A percentile compares a stretch with the other conserved stretches of the same genome.
phyloP scores from a whole-genome alignment of 2,113 vertebrate species.

The Chlamydotis undulata region DNA sequence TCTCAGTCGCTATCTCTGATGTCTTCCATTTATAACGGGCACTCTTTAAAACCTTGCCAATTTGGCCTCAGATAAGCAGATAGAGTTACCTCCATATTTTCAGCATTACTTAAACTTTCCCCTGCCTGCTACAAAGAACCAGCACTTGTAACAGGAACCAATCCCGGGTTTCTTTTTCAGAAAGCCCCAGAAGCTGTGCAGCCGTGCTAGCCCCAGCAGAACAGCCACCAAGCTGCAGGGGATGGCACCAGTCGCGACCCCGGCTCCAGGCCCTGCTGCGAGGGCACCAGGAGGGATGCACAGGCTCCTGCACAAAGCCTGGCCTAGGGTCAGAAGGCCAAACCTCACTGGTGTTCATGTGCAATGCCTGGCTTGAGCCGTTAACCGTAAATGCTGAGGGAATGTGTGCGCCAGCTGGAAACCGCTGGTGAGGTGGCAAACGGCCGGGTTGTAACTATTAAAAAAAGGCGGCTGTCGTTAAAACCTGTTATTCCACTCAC shows the following conservation, averaged over 20 bases:
- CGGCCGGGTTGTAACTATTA: neutral
- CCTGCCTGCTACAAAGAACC: neutral
- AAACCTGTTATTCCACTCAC: neutral
- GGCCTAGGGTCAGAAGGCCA: neutral
- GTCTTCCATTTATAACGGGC: neutral
- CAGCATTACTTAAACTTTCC: neutral
- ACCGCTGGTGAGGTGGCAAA: neutral
- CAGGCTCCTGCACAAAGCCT: neutral
- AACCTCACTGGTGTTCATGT: neutral
- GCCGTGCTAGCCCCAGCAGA: rapidly evolving
- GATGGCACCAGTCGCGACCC: neutral
- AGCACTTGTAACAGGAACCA: neutral
- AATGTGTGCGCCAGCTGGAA: neutral
- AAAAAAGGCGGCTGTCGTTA: neutral
- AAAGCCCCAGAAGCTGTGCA: neutral
- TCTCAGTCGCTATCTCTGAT: neutral
- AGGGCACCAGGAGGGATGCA: neutral
- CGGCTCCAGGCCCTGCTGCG: neutral
- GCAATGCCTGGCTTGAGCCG: neutral
- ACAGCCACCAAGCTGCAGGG: rapidly evolving
- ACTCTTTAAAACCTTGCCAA: neutral
- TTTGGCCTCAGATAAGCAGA: neutral
- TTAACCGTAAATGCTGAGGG: neutral
- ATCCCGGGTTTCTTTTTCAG: neutral
- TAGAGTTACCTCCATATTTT: neutral